Evolutionary conservation across 2,888 invertebrate genomes (phyloP).

Genomic region (Aleiodes testaceus): DNA sequence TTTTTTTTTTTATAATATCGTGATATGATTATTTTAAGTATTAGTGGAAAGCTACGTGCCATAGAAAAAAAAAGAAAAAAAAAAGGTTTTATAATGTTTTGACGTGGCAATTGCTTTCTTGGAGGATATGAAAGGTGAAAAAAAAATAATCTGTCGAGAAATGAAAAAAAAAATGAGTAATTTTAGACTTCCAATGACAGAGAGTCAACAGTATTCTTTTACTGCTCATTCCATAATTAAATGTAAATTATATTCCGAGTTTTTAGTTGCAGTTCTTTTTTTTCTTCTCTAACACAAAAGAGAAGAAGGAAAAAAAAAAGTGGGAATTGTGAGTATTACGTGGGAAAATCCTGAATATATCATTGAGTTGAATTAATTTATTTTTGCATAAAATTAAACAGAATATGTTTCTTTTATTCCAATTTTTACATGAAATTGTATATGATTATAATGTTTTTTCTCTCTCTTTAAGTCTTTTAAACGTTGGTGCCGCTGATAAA

Average conservation of each 20-base stretch:
- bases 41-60: slow-evolving; percentile 52
- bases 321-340: too few relatives aligned
- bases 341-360: neutral
- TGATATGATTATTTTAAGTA: slow-evolving; percentile 40
- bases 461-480: slow-evolving; percentile 9
- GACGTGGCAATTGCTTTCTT: slow-evolving; percentile 38
- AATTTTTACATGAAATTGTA: neutral
- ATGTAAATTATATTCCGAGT: too few relatives aligned
- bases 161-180: slow-evolving; percentile 8
- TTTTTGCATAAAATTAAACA: too few relatives aligned
- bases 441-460: neutral
- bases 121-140: neutral
- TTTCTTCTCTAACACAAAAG: too few relatives aligned
- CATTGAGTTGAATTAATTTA: too few relatives aligned
- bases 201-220: slow-evolving; percentile 44
- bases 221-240: slow-evolving; percentile 34
- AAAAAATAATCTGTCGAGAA: neutral
- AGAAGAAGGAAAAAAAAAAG: too few relatives aligned
- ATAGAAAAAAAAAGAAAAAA: slow-evolving; percentile 47
- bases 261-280: neutral
- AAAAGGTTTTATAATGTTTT: slow-evolving; percentile 3
- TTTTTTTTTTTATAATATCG: slow-evolving; percentile 12
- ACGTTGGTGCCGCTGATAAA: slow-evolving; percentile 52
- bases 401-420: neutral
- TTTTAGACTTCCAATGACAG: slow-evolving; percentile 4